A percentile compares a stretch with the other conserved stretches of the same genome.
Conservation (phyloP, 1,140 invertebrate species). For the Leptopilina boulardi region DNA sequence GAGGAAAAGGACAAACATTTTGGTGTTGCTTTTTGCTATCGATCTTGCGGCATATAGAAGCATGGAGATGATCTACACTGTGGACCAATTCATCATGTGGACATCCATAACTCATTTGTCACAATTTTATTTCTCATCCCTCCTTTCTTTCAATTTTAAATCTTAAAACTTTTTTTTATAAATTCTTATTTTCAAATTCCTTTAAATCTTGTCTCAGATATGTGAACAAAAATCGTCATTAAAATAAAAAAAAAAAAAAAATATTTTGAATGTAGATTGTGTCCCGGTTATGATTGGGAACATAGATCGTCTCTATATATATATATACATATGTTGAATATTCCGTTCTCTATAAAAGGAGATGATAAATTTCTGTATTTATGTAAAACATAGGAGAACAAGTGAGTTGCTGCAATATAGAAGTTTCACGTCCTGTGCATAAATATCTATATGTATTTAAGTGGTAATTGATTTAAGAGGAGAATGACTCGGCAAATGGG, state of each 20-base stretch:
- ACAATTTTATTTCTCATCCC: too few species aligned
- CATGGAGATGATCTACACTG: neutral
- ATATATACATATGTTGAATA: too few species aligned
- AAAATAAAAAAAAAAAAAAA: too few species aligned
- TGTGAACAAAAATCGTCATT: too few species aligned
- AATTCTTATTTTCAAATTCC: too few species aligned
- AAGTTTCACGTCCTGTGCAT: conserved; percentile 45
- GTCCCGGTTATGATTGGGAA: too few species aligned
- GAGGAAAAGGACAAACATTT: conserved; percentile 20
- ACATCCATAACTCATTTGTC: neutral
- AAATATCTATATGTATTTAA: neutral
- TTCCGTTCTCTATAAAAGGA: neutral
- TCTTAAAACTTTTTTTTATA: too few species aligned
- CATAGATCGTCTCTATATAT: too few species aligned
- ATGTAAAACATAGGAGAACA: neutral
- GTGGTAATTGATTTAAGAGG: neutral
- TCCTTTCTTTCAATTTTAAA: too few species aligned
- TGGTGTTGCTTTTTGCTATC: neutral
- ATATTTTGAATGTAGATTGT: too few species aligned
- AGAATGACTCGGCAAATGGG: conserved; percentile 3
- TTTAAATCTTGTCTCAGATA: too few species aligned
- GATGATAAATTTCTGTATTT: conserved; percentile 18
- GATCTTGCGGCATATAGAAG: neutral
- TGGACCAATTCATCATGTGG: neutral
- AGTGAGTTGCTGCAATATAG: neutral